Evolutionary conservation across 2,888 invertebrate genomes (phyloP), one percentile per base, ranked within the genome.

Genomic region (Cecidostiba fungosa): DNA sequence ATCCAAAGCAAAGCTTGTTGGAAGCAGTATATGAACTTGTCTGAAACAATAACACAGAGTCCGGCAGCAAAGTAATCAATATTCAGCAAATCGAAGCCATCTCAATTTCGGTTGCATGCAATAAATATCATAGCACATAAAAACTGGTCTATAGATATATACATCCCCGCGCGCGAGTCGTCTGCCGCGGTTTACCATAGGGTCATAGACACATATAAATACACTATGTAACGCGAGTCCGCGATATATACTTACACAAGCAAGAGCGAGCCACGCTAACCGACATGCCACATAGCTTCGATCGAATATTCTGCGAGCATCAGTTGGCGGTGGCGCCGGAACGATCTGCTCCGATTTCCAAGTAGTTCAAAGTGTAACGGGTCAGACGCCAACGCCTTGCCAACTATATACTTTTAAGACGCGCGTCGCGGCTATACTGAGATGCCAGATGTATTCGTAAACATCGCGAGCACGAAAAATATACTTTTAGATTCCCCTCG

Each of bases 281-380:
- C 62, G 78, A 72, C 50, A 29, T 62, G 36, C 54, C 66, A 36
- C 70, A 36, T 32, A 59, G 73, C 73, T 77, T 80, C 80, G 79
- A 84, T 84, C 79, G 70, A 54, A 43, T 76, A 59, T 6, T 43
- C 10, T 3, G 70, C 47, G 12, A 66, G 39, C 50, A 19, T 43
- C 62, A 62, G 72, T 73, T 26, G 54, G 70, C 23, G 14, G 8
- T 19, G 47, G 69, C 62, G 62, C 43, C 26, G 54, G 29, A 82
- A 54, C 73, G 82, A 85, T 77, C 77, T 82, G 85, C 80, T 86
- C 79, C 77, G 80, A 86, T 86, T 86, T 83, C 79, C 77, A 86
- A 86, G 83, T 86, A 86, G 83, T 84, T 79, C 80, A 80, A 84
- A 86, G 70, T 79, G 73, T 73, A 82, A 73, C 85, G 82, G 82